Conservation (phyloP, 2,888 invertebrate genomes). For the Eupithecia pulchellata region DNA sequence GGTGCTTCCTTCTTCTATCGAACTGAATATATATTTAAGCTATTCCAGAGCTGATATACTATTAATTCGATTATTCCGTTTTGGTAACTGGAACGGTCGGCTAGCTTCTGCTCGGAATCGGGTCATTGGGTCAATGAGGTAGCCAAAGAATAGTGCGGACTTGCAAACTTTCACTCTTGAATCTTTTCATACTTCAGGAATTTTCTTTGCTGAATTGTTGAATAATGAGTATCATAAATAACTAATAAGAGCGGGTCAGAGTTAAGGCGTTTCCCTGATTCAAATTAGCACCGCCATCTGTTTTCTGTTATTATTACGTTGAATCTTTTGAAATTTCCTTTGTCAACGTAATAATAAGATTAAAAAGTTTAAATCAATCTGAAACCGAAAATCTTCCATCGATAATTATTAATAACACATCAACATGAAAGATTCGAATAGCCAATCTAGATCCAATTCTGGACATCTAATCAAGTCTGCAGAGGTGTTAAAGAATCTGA, state of each 20-base stretch:
- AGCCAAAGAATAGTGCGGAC: slow-evolving; percentile 9
- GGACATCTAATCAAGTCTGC: not conserved
- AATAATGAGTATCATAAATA: not conserved
- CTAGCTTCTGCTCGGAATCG: slow-evolving; percentile 54
- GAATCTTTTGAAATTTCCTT: too few species aligned
- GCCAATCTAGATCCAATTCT: not conserved
- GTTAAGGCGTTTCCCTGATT: not conserved
- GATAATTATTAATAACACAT: not conserved
- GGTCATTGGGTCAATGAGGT: slow-evolving; percentile 59
- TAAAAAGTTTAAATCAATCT: too few species aligned
- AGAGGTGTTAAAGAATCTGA: not conserved
- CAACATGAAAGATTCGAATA: not conserved
- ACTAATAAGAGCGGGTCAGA: not conserved
- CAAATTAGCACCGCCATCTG: too few species aligned
- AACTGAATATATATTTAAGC: not conserved
- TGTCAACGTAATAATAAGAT: too few species aligned
- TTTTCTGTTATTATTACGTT: too few species aligned
- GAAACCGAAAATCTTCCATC: not conserved
- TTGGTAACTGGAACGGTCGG: slow-evolving; percentile 47
- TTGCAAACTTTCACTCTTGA: slow-evolving; percentile 17
- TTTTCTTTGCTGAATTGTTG: not conserved
- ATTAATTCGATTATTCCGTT: slow-evolving; percentile 55
- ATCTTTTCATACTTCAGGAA: not conserved
- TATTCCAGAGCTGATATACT: slow-evolving; percentile 37
- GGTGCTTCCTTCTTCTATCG: not conserved